Evolutionary conservation across 1,140 invertebrate species (phyloP).

Genomic region (Euborellia annulipes): DNA sequence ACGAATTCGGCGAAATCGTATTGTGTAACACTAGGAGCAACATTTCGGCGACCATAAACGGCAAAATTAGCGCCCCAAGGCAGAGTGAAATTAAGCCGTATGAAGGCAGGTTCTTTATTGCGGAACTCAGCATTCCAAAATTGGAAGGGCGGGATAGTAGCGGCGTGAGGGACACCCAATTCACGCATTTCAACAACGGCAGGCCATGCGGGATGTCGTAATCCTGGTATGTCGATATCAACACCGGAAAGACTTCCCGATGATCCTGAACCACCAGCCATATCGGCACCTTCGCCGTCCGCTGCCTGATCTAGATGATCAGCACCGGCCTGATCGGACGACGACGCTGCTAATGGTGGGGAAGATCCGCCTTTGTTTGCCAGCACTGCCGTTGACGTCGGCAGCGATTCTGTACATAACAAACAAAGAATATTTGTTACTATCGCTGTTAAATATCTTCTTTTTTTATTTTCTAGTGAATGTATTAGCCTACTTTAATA

Average conservation of each 20-base stretch:
- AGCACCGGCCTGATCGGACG: constrained; percentile 22
- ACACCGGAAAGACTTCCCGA: constrained; percentile 41
- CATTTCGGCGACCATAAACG: constrained; percentile 80
- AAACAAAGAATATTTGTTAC: not conserved
- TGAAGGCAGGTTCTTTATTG: constrained; percentile 74
- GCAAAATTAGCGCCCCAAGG: constrained; percentile 84
- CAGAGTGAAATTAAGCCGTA: constrained; percentile 76
- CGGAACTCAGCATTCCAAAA: constrained; percentile 85
- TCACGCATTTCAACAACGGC: constrained; percentile 63
- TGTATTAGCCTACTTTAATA: too few relatives aligned
- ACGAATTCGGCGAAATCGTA: constrained; percentile 91
- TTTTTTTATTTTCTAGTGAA: too few relatives aligned
- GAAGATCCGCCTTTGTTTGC: constrained; percentile 22
- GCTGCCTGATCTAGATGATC: constrained; percentile 22
- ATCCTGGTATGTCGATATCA: not conserved
- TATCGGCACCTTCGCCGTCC: constrained; percentile 37
- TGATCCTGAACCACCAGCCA: constrained; percentile 32
- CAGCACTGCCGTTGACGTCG: constrained; percentile 47
- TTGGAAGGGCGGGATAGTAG: constrained; percentile 68
- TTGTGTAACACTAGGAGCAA: constrained; percentile 83
- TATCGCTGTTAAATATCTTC: too few relatives aligned
- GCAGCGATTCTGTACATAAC: constrained; percentile 39
- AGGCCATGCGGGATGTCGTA: constrained; percentile 37
- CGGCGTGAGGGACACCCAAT: constrained; percentile 62
- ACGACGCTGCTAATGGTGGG: constrained; percentile 28